Conservation (phyloP, 2,888 invertebrate species). For the Epiblema foenella region DNA sequence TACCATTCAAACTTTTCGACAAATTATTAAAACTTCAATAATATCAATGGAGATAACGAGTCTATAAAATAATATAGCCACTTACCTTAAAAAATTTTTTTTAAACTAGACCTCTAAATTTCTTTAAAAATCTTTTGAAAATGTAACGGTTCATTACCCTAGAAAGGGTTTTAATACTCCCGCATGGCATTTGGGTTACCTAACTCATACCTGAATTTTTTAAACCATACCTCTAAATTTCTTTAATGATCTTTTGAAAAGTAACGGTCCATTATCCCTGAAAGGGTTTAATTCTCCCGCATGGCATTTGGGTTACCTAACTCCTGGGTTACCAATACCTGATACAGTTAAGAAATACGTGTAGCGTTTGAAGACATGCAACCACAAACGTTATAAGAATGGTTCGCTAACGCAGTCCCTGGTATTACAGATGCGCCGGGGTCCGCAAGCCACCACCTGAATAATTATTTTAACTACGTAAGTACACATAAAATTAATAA, state of each 20-base stretch:
- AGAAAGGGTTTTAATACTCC: not conserved
- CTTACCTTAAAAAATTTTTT: no score
- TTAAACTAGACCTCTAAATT: no score
- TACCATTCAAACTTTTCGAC: not conserved
- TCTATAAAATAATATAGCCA: not conserved
- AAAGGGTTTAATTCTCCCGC: no score
- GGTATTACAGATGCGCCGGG: conserved; percentile 38
- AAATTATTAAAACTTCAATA: not conserved
- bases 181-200: not conserved
- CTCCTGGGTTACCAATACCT: no score
- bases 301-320: no score
- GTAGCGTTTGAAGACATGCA: not conserved
- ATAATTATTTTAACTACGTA: conserved; percentile 35
- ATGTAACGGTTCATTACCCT: not conserved
- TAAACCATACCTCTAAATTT: no score
- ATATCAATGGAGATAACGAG: no score
- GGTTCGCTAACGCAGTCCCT: conserved; percentile 38
- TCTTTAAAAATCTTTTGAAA: no score
- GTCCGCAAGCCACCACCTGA: conserved; percentile 42
- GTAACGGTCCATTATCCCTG: no score
- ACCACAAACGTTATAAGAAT: conserved; percentile 7
- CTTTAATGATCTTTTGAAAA: no score
- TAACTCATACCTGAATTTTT: not conserved
- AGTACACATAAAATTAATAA: no score
- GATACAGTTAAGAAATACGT: no score